These are phyloP conservation scores for Amia ocellicauda DNA, from an alignment of 2,113 vertebrate species.

Conservation along the genomic window DNA sequence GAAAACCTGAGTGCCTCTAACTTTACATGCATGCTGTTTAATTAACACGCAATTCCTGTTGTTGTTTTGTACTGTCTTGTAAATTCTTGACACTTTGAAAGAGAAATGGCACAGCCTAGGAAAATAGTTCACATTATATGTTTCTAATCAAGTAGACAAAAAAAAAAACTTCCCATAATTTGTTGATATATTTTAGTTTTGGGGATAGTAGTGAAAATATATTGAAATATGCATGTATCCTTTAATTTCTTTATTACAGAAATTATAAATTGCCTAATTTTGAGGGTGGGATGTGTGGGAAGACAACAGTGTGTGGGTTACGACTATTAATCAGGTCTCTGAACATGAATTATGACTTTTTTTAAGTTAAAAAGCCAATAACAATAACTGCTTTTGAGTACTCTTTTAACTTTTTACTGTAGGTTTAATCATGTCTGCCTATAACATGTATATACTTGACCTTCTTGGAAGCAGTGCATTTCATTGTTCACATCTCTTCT, in stretches of 20 bases:
- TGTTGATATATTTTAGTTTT: too few relatives aligned
- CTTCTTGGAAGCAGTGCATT: slow-evolving; percentile 9
- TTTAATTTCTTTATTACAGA: not conserved
- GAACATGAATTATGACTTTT: slow-evolving; percentile 32
- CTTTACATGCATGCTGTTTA: too few relatives aligned
- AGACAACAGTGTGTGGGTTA: slow-evolving; percentile 32
- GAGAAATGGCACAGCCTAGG: too few relatives aligned
- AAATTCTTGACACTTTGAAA: too few relatives aligned
- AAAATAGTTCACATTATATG: too few relatives aligned
- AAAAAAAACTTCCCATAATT: too few relatives aligned
- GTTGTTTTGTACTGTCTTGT: too few relatives aligned
- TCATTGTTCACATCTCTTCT: too few relatives aligned
- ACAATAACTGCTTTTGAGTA: slow-evolving; percentile 25
- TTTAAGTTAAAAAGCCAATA: slow-evolving; percentile 28
- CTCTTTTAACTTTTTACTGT: slow-evolving; percentile 30
- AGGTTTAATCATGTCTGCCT: slow-evolving; percentile 32
- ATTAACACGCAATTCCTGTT: too few relatives aligned
- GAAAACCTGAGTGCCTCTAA: too few relatives aligned
- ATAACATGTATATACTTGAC: slow-evolving; percentile 19
- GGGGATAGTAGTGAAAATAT: not conserved
- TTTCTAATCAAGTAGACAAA: too few relatives aligned
- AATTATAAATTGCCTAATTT: slow-evolving; percentile 24
- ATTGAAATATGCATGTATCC: not conserved
- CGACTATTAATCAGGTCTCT: slow-evolving; percentile 31
- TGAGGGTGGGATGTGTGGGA: slow-evolving; percentile 20